Evolutionary conservation across 37 sponge, comb jelly and placozoan genomes (phyloP), one percentile per base, ranked within the genome.

Genomic region (Ianthella basta): DNA sequence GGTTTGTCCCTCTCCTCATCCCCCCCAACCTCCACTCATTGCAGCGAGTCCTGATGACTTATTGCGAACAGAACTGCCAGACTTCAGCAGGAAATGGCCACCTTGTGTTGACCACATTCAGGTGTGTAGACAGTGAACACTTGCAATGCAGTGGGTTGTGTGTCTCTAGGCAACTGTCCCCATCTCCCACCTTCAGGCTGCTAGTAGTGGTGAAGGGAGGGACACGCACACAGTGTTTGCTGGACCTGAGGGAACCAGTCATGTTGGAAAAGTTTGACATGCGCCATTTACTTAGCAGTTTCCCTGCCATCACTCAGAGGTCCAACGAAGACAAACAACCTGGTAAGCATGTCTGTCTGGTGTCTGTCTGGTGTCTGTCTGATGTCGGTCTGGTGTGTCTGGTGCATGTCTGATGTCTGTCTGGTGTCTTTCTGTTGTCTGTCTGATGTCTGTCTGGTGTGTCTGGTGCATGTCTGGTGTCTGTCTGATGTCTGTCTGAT

Each of bases 171-270:
- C 50, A 44, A 10, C 50, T 64, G 66, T 64, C 15, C 29, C 12
- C 23, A 27, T 27, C 15, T 66, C 36, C 36, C n/a, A 50, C 54
- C 44, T 33, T 32, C 54, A 75, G 78, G 78, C 53, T 75, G 14
- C 53, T 75, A 4, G 78, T 41, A 24, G 78, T 75, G 53, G 5
- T 19, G 15, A 40, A 44, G 14, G 78, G 78, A 50, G n/a, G 24
- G 53, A 75, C 78, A n/a, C 78, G 24, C 78, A 75, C 78, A 36
- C 78, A 75, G 37, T 39, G 20, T 1, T 1, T 75, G 37, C 37
- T 75, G 23, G 78, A 75, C 53, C 21, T 75, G 78, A 75, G 54
- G 53, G 38, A 75, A 15, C 44, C 18, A 40, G 78, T 50, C 3
- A 75, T 40, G 15, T 50, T 75, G 53, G 37, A 50, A 20, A 36